Percentiles rank a stretch among this genome's conserved stretches.
Conservation (phyloP, 1,140 invertebrate genomes). For the Ceratosolen fusciceps region DNA sequence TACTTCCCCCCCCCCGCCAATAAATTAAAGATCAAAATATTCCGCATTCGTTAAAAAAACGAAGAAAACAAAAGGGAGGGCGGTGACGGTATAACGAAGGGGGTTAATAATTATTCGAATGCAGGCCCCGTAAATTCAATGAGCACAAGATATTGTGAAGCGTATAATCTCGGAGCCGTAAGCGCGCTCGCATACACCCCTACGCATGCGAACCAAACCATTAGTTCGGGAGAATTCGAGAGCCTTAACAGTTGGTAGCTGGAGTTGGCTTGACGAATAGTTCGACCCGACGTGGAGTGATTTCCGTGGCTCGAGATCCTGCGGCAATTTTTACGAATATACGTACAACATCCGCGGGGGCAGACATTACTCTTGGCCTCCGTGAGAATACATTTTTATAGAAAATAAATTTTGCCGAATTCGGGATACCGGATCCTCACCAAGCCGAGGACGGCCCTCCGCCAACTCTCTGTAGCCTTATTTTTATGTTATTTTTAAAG, state of each 20-base stretch:
- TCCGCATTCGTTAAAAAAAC: background rate
- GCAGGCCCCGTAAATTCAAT: background rate
- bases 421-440: background rate
- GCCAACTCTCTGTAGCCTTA: slow-evolving; percentile 14
- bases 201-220: background rate
- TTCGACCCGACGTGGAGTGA: background rate
- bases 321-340: slow-evolving; percentile 16
- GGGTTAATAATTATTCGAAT: background rate
- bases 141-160: background rate
- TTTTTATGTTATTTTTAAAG: slow-evolving; percentile 14
- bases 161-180: background rate
- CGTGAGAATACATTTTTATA: slow-evolving; percentile 8
- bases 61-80: too few species aligned
- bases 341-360: background rate
- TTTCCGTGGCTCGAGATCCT: background rate
- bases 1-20: too few species aligned
- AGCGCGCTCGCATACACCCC: background rate
- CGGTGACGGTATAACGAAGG: too few species aligned
- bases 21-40: background rate
- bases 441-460: background rate
- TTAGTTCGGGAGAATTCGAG: background rate
- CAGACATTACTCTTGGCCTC: background rate
- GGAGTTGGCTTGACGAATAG: slow-evolving; percentile 33
- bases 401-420: slow-evolving; percentile 39
- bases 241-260: background rate